phyloP scores from a whole-genome alignment of 1,140 invertebrate species.

The fruit fly (Drosophila melanogaster) region Release_6_plus_ISO1_MT NT_037436.4:20794501-20795000 shows the following conservation, averaged over 20 bases:
- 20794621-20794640: not conserved
- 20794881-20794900: too few relatives aligned
- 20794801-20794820: not conserved
- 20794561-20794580: slow-evolving; percentile 70
- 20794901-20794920: too few relatives aligned
- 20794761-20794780: slow-evolving; percentile 3
- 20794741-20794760: slow-evolving; percentile 47
- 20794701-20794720: slow-evolving; percentile 59
- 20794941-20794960: too few relatives aligned
- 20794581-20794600: slow-evolving; percentile 76
- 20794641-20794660: slow-evolving; percentile 23
- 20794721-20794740: slow-evolving; percentile 65
- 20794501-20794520: slow-evolving; percentile 45
- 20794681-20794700: slow-evolving; percentile 63
- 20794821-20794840: not conserved
- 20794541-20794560: slow-evolving; percentile 59
- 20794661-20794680: slow-evolving; percentile 76
- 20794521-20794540: slow-evolving; percentile 71
- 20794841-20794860: too few relatives aligned
- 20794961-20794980: too few relatives aligned
- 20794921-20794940: too few relatives aligned
- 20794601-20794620: slow-evolving; percentile 33
- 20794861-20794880: too few relatives aligned
- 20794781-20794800: not conserved
- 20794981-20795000: slow-evolving; percentile 3